Evolutionary conservation across 1,140 invertebrate species (phyloP), one percentile per base, ranked within the genome.

Genomic region (Bombus sibiricus): DNA sequence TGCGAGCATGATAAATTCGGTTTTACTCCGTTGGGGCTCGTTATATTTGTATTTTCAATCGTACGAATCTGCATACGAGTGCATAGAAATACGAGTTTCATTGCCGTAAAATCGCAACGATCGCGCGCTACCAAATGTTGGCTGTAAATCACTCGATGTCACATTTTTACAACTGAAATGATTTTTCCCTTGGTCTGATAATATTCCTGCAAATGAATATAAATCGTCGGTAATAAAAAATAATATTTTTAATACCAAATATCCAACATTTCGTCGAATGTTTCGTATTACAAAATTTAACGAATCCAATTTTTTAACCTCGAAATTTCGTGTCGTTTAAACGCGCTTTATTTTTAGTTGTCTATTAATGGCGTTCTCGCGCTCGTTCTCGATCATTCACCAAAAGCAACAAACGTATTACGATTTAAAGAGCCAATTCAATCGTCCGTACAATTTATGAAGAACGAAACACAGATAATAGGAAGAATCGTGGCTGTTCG

Each of bases 1-100:
- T n/a, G 28, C 25, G 59, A 22, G 53, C 64, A 37, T 39, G 32
- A 47, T 80, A 62, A 80, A 85, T 62, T 85, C 57, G 10, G 18
- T 80, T 80, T 73, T 22, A n/a, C 32, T 18, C 5, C 72, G 41
- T n/a, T 3, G 41, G 66, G 57, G 22, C 22, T 32, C 10, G 22
- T 22, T 18, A 43, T 79, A 47, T 79, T 72, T 62, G 53, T 32
- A 68, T 62, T 47, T 59, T 43, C 53, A 53, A 79, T 71, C 66
- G n/a, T 8, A 18, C 25, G 22, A n/a, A 78, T 84, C 77, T 69
- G 28, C 47, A 43, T 34, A 39, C 47, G n/a, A 69, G 57, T 71
- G 18, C 13, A 8, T 25, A 12, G n/a, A 71, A 57, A 77, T 43
- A 47, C 22, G 62, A 59, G 39, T 39, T 41, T 41, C 25, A 28